phyloP scores from a whole-genome alignment of 2,113 vertebrate genomes.

The Aptenodytes patagonicus region DNA sequence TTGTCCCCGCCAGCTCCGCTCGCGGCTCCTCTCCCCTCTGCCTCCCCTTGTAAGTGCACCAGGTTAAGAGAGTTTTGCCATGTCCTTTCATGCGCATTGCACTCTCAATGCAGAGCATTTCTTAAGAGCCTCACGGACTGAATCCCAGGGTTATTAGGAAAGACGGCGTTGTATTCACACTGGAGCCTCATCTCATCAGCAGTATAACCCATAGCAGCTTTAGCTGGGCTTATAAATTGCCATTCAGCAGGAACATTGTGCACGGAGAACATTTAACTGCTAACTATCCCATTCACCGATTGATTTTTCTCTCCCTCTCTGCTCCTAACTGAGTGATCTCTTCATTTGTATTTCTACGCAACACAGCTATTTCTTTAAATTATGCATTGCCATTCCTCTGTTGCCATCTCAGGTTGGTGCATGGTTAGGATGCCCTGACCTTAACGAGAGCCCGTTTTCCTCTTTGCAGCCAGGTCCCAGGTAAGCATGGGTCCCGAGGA shows the following conservation, averaged over 20 bases:
- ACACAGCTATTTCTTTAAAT: slow-evolving; percentile 27
- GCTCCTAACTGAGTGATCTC: background rate
- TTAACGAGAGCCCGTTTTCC: background rate
- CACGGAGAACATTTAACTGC: slow-evolving; percentile 37
- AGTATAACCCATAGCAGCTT: background rate
- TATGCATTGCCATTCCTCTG: background rate
- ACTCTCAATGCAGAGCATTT: slow-evolving; percentile 47
- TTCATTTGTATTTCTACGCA: background rate
- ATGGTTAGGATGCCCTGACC: background rate
- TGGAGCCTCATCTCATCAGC: slow-evolving; percentile 6
- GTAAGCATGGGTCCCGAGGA: background rate
- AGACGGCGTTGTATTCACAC: background rate
- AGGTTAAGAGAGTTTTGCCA: slow-evolving; percentile 26
- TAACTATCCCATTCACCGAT: slow-evolving; percentile 13
- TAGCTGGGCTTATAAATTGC: slow-evolving; percentile 14
- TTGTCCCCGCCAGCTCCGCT: background rate
- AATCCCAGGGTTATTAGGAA: background rate
- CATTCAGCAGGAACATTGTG: slow-evolving; percentile 16
- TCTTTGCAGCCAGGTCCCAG: background rate
- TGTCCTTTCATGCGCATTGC: slow-evolving; percentile 54
- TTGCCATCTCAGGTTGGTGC: background rate
- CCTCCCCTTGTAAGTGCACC: background rate
- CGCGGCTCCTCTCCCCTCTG: background rate
- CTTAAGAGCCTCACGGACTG: slow-evolving; percentile 39
- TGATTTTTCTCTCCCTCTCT: slow-evolving; percentile 36